These are phyloP conservation scores for Conops quadrifasciatus DNA, from an alignment of 2,888 invertebrate species.

Conservation along the genomic window DNA sequence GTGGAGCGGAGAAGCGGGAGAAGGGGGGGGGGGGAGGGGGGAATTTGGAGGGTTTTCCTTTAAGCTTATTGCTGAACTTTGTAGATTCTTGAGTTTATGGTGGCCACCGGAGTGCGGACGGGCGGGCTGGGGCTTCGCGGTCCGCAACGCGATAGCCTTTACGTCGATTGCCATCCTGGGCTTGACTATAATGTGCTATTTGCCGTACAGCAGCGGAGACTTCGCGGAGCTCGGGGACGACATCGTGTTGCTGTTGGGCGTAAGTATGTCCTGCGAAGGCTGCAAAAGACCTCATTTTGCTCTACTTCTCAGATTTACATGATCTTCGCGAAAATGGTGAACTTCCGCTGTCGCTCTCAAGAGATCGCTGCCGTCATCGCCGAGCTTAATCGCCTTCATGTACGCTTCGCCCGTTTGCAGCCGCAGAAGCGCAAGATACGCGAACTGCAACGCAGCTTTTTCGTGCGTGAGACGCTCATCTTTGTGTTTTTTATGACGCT, in stretches of 20 bases:
- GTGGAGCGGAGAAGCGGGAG: too few species aligned
- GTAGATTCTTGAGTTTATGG: slow-evolving; percentile 3
- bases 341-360: slow-evolving; percentile 42
- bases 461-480: slow-evolving; percentile 45
- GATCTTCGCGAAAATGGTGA: slow-evolving; percentile 47
- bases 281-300: slow-evolving; percentile 3
- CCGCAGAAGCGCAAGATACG: slow-evolving; percentile 36
- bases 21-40: too few species aligned
- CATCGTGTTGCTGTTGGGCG: slow-evolving; percentile 48
- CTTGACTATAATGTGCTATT: slow-evolving; percentile 45
- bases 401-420: slow-evolving; percentile 15
- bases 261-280: slow-evolving; percentile 37
- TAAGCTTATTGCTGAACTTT: neutral
- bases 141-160: slow-evolving; percentile 4
- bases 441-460: slow-evolving; percentile 48
- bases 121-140: neutral
- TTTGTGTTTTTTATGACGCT: slow-evolving; percentile 29
- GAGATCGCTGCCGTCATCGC: slow-evolving; percentile 49
- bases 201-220: slow-evolving; percentile 41
- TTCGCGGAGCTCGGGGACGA: slow-evolving; percentile 48
- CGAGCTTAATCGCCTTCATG: slow-evolving; percentile 37
- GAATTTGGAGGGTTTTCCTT: neutral
- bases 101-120: neutral
- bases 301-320: slow-evolving; percentile 47
- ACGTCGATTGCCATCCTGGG: slow-evolving; percentile 36